Evolutionary conservation across 2,888 invertebrate genomes (phyloP), one percentile per base, ranked within the genome.

Genomic region (Caenorhabditis sp.): DNA sequence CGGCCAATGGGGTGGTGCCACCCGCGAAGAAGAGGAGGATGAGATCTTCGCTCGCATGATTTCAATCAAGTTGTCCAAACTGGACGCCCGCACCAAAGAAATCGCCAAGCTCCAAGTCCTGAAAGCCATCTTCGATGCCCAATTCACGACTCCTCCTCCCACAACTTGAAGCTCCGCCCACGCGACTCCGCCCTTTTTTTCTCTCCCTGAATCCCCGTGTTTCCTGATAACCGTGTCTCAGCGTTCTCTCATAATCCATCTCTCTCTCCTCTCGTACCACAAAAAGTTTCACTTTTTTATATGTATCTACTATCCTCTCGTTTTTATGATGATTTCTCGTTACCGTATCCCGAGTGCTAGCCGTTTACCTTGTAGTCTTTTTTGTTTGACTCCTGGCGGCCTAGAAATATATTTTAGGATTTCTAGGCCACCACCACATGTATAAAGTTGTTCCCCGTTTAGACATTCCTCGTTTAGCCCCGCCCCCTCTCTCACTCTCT

Each of bases 11-110:
- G 68, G 51, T n/a, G n/a, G n/a, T 31, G 59, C 63, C 8, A 72
- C 76, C 2, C 68, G 82, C n/a, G 85, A 84, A 26, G 86, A 87
- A 38, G 85, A 87, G 31, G 86, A 87, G 75, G 86, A 87, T 59
- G 85, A 87, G 47, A 85, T 85, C 47, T 87, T 87, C 51, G 86
- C 77, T 2, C 47, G 80, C 49, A 81, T 84, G 84, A 77, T 84
- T 31, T 70, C 81, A n/a, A 54, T 84, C 10, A 84, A 81, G 26
- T 31, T 84, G 61, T 74, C 77, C 41, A 84, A 84, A 59, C 28
- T 84, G 59, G 84, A 84, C 10, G 68, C 77, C 0, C 38, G 81
- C 24, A 84, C 80, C 58, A 84, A 84, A 68, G 84, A 84, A 69
- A 24, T 79, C 28, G 84, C 84, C 14, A 84, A 84, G 31, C 24